phyloP scores from a whole-genome alignment of 2,888 invertebrate species.

The Phania funesta region DNA sequence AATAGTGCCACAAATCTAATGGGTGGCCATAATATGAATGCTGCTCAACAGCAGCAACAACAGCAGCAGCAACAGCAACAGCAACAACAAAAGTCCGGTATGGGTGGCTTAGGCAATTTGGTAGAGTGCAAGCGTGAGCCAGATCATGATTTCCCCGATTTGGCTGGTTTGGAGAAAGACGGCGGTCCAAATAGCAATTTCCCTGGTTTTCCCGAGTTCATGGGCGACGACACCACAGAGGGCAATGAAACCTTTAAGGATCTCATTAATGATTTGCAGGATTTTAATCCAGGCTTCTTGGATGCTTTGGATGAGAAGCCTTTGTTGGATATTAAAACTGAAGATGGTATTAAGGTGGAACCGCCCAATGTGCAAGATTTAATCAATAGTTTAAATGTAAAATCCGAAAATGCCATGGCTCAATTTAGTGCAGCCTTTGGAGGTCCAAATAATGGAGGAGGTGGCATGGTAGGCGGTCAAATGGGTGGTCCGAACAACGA shows the following conservation, averaged over 20 bases:
- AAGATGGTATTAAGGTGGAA: conserved; percentile 79
- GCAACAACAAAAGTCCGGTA: conserved; percentile 71
- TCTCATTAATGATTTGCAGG: conserved; percentile 92
- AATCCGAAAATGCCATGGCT: conserved; percentile 78
- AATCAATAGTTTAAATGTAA: conserved; percentile 79
- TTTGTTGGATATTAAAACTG: conserved; percentile 80
- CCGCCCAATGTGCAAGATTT: conserved; percentile 80
- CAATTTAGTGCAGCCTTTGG: conserved; percentile 78
- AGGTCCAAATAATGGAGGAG: conserved; percentile 69
- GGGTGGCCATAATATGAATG: conserved; percentile 81
- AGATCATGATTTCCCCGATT: conserved; percentile 91
- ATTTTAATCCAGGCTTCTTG: conserved; percentile 90
- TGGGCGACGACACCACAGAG: conserved; percentile 91
- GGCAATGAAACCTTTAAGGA: conserved; percentile 92
- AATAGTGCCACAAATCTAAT: conserved; percentile 73
- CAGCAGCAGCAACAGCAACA: conserved; percentile 28
- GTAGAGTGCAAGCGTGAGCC: conserved; percentile 93
- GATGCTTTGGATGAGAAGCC: conserved; percentile 86
- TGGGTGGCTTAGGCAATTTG: conserved; percentile 82
- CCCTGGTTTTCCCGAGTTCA: conserved; percentile 89
- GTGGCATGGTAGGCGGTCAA: conserved; percentile 64
- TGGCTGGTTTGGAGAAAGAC: conserved; percentile 92
- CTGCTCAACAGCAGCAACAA: conserved; percentile 68
- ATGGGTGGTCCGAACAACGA: conserved; percentile 70
- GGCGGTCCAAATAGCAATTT: conserved; percentile 87